Percentiles rank a stretch among this genome's conserved stretches.
phyloP scores from a whole-genome alignment of 2,797 vertebrate species.

The Alexandromys oeconomus region DNA sequence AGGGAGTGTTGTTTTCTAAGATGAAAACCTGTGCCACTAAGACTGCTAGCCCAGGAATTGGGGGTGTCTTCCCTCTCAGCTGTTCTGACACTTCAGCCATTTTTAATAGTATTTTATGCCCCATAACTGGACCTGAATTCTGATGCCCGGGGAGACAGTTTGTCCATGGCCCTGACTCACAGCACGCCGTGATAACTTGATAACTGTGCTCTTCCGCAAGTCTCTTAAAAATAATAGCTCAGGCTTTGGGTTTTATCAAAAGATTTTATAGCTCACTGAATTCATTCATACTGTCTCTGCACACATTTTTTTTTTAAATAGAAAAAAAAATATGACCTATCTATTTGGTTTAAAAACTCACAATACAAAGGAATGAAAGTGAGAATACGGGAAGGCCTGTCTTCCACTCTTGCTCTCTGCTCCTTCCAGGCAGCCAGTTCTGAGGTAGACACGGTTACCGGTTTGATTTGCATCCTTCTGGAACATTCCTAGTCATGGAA shows the following conservation, averaged over 20 bases:
- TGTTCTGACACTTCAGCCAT: background rate
- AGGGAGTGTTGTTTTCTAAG: background rate
- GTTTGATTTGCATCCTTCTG: background rate
- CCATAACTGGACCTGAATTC: background rate
- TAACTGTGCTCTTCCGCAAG: background rate
- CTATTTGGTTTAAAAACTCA: background rate
- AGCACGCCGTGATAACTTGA: background rate
- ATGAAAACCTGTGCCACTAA: background rate
- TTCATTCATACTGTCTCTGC: slow-evolving; percentile 55
- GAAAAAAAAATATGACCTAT: background rate
- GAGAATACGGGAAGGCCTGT: background rate
- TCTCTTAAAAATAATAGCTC: slow-evolving; percentile 50
- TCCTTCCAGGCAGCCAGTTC: background rate
- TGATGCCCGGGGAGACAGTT: background rate
- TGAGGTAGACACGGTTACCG: background rate
- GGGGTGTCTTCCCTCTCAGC: background rate
- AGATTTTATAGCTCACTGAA: slow-evolving; percentile 30
- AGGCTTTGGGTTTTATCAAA: slow-evolving; percentile 45
- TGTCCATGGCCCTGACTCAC: background rate
- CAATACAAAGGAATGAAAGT: background rate
- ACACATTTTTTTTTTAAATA: slow-evolving; percentile 52
- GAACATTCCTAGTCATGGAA: background rate
- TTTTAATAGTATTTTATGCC: background rate
- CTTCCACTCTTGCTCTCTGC: background rate
- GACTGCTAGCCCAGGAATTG: background rate